phyloP scores from a whole-genome alignment of 2,888 invertebrate genomes.

The Pediacus dermestoides region DNA sequence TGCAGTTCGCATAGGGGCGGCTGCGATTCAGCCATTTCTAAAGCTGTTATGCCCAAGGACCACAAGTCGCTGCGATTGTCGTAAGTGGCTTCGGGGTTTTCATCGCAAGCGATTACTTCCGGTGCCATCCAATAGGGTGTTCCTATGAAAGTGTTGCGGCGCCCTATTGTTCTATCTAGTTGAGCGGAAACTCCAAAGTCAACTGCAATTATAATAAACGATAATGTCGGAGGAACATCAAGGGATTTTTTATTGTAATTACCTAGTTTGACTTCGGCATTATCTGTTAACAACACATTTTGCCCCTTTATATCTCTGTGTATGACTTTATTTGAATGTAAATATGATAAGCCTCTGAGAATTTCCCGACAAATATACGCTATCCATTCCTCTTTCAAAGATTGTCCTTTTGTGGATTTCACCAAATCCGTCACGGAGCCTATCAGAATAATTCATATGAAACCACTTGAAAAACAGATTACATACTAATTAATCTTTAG shows the following conservation, averaged over 20 bases:
- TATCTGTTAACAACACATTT: constrained; percentile 98
- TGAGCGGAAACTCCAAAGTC: constrained; percentile 99
- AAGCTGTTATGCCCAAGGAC: constrained; percentile 93
- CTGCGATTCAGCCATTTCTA: constrained; percentile 99
- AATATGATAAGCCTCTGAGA: constrained; percentile 90
- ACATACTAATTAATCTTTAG: constrained; percentile 4
- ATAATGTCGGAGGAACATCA: background rate
- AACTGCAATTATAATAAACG: constrained; percentile 56
- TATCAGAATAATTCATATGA: constrained; percentile 38
- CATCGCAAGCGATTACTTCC: constrained; percentile 99
- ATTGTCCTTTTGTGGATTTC: constrained; percentile 97
- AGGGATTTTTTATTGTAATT: constrained; percentile 27
- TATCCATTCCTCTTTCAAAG: constrained; percentile 99
- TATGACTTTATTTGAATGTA: constrained; percentile 98
- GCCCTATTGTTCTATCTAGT: constrained; percentile 96
- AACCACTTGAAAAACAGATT: background rate
- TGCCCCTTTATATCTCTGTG: constrained; percentile 99
- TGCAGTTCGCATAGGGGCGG: constrained; percentile 99
- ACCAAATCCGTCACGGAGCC: constrained; percentile 98
- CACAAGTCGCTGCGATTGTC: constrained; percentile 93
- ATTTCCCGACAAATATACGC: constrained; percentile 98
- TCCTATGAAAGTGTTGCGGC: constrained; percentile 98
- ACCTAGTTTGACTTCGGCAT: constrained; percentile 99
- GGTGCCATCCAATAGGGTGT: constrained; percentile 99
- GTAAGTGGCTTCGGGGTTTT: constrained; percentile 99